A percentile compares a stretch with the other conserved stretches of the same genome.
These are phyloP conservation scores for Thyatira batis DNA, from an alignment of 2,888 invertebrate species.

Conservation along the genomic window DNA sequence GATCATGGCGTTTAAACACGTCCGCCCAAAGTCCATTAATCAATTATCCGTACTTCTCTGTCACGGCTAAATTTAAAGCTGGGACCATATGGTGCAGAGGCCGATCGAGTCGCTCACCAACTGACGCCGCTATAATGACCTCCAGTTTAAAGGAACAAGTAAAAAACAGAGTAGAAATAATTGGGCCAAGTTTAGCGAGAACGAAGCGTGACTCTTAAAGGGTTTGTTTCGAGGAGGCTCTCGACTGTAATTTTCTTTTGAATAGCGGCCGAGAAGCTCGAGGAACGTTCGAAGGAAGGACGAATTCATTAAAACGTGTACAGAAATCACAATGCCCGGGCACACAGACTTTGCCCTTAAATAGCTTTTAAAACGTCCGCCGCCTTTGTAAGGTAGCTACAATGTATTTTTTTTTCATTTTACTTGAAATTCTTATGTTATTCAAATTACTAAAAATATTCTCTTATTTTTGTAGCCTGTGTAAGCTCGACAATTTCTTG, in stretches of 20 bases:
- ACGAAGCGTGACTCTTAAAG: slow-evolving; percentile 75
- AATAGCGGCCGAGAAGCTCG: slow-evolving; percentile 66
- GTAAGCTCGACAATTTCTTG: too few species aligned
- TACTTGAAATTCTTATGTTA: slow-evolving; percentile 9
- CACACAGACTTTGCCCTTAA: slow-evolving; percentile 56
- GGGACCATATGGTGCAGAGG: slow-evolving; percentile 67
- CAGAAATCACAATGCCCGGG: slow-evolving; percentile 68
- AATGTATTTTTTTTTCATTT: slow-evolving; percentile 23
- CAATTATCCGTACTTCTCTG: slow-evolving; percentile 75
- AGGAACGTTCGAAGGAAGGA: slow-evolving; percentile 65
- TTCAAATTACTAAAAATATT: background rate
- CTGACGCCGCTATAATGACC: slow-evolving; percentile 76
- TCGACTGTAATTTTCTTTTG: slow-evolving; percentile 76
- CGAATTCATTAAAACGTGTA: slow-evolving; percentile 76
- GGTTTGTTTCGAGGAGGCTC: slow-evolving; percentile 73
- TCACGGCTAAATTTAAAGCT: slow-evolving; percentile 71
- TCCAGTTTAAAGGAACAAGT: slow-evolving; percentile 62
- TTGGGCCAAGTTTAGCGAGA: slow-evolving; percentile 74
- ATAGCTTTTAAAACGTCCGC: slow-evolving; percentile 54
- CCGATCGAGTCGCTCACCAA: slow-evolving; percentile 62
- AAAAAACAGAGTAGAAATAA: slow-evolving; percentile 70
- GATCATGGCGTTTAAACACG: slow-evolving; percentile 72
- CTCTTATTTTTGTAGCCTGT: background rate
- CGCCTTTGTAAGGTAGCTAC: slow-evolving; percentile 29
- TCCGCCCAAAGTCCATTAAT: slow-evolving; percentile 76